Conservation (phyloP, 1,140 invertebrate species). For the Orchesella cincta region DNA sequence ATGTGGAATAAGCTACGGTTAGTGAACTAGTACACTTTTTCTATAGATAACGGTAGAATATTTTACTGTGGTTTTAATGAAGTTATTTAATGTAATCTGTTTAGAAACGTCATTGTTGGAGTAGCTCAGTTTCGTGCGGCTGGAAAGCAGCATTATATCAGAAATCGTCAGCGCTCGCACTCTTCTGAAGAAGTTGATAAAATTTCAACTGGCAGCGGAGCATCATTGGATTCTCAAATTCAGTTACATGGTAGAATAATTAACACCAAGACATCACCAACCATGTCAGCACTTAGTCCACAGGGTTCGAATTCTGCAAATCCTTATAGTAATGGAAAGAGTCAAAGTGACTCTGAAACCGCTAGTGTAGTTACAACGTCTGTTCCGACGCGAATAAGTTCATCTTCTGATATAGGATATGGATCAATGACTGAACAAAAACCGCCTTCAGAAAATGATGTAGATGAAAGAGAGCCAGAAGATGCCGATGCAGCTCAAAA, state of each 20-base stretch:
- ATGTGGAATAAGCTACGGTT: slow-evolving; percentile 87
- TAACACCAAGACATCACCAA: neutral
- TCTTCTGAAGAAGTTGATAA: slow-evolving; percentile 54
- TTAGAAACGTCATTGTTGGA: slow-evolving; percentile 82
- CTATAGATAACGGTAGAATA: too few relatives aligned
- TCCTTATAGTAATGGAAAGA: slow-evolving; percentile 34
- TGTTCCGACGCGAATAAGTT: slow-evolving; percentile 42
- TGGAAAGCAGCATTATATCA: slow-evolving; percentile 61
- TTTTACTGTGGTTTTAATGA: neutral
- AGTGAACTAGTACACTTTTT: too few relatives aligned
- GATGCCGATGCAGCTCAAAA: slow-evolving; percentile 36
- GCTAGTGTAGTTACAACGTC: slow-evolving; percentile 24
- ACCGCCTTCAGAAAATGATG: slow-evolving; percentile 49
- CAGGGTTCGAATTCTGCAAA: neutral
- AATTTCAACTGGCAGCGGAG: slow-evolving; percentile 47
- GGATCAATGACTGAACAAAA: slow-evolving; percentile 59
- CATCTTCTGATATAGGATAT: slow-evolving; percentile 59
- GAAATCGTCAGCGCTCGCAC: slow-evolving; percentile 58
- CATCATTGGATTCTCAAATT: slow-evolving; percentile 45
- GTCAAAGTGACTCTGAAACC: slow-evolving; percentile 45
- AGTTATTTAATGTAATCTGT: slow-evolving; percentile 20
- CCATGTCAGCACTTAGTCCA: slow-evolving; percentile 28
- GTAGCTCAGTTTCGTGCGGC: slow-evolving; percentile 82
- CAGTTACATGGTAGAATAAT: neutral
- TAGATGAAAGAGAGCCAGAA: slow-evolving; percentile 35